Percentiles rank a stretch among this genome's conserved stretches.
phyloP scores from a whole-genome alignment of 2,888 invertebrate species.

The Thera obeliscata region DNA sequence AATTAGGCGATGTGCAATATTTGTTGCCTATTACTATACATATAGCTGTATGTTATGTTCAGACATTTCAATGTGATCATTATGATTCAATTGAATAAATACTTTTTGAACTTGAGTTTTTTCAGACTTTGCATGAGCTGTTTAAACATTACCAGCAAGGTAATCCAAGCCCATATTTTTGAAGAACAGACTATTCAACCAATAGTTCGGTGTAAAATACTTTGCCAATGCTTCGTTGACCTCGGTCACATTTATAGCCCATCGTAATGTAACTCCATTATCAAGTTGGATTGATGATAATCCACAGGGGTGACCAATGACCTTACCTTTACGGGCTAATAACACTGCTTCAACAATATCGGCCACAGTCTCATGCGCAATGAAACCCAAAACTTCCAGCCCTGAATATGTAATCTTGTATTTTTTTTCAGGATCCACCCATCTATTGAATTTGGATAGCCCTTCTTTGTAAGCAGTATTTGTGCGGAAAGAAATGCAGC shows the following conservation, averaged over 20 bases:
- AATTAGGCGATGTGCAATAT: no score
- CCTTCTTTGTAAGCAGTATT: slow-evolving; percentile 70
- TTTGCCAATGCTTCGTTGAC: slow-evolving; percentile 92
- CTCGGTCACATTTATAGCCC: slow-evolving; percentile 90
- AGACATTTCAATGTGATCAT: no score
- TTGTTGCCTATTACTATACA: no score
- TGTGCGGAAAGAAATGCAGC: slow-evolving; percentile 88
- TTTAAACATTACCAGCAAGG: slow-evolving; percentile 42
- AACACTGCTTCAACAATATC: slow-evolving; percentile 94
- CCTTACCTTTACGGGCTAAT: slow-evolving; percentile 87
- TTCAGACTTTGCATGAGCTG: no score
- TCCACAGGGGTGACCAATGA: background rate
- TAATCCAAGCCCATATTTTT: slow-evolving; percentile 77
- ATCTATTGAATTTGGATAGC: slow-evolving; percentile 83
- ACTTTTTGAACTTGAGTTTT: no score
- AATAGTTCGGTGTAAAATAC: slow-evolving; percentile 86
- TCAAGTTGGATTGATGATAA: background rate
- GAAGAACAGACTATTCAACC: slow-evolving; percentile 80
- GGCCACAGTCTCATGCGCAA: slow-evolving; percentile 96
- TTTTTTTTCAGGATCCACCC: slow-evolving; percentile 86
- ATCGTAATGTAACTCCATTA: slow-evolving; percentile 70
- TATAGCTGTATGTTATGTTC: no score
- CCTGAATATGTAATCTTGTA: slow-evolving; percentile 86
- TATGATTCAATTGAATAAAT: no score
- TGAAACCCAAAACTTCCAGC: slow-evolving; percentile 91